Evolutionary conservation across 2,797 vertebrate species (phyloP).

Genomic region (Acridotheres tristis): DNA sequence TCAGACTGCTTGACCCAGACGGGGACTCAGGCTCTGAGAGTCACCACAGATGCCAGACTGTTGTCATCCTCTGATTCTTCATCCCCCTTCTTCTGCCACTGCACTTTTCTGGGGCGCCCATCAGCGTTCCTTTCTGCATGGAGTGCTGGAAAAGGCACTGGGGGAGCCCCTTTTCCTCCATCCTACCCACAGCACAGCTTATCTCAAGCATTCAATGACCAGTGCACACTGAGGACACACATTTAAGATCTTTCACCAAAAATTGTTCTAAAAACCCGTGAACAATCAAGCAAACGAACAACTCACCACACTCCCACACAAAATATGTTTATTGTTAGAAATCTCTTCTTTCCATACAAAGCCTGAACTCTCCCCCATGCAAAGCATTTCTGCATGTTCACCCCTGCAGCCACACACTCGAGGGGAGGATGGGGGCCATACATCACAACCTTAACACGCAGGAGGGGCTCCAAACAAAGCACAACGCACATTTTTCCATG

Average conservation of each 20-base stretch:
- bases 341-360: background rate
- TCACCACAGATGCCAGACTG: background rate
- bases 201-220: background rate
- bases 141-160: background rate
- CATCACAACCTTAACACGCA: background rate
- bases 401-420: constrained; percentile 21
- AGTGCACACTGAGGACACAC: background rate
- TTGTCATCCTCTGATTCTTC: background rate
- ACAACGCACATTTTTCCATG: constrained; percentile 30
- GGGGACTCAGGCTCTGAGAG: background rate
- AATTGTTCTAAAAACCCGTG: background rate
- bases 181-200: background rate
- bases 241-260: background rate
- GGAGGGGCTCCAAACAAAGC: constrained; percentile 46
- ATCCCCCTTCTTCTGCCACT: background rate
- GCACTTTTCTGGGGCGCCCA: background rate
- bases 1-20: background rate
- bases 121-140: background rate
- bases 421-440: constrained; percentile 21
- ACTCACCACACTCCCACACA: constrained; percentile 31
- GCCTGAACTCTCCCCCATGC: background rate
- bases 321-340: constrained; percentile 65
- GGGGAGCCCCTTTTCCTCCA: background rate
- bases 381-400: constrained; percentile 43
- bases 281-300: constrained; percentile 57